These are phyloP conservation scores for Hydrozoanthus gracilis DNA, from an alignment of 92 coral and sea anemone genomes.

Conservation along the genomic window DNA sequence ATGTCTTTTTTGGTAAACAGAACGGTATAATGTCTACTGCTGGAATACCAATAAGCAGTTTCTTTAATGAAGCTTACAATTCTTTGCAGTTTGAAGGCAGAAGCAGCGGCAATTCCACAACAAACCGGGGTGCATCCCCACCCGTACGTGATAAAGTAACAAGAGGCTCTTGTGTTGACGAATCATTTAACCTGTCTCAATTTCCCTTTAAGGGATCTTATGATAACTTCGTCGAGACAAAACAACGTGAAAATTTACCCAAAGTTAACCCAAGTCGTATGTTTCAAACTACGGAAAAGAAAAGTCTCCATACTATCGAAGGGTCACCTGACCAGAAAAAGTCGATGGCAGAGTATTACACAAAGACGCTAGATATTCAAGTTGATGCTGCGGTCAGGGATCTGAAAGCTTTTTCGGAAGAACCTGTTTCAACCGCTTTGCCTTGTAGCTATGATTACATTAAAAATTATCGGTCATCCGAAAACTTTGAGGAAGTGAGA, in stretches of 20 bases:
- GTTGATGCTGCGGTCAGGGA: slow-evolving; percentile 66
- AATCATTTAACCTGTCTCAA: not conserved
- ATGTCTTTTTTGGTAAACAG: not conserved
- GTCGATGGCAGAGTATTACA: slow-evolving; percentile 37
- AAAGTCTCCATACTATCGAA: slow-evolving; percentile 11
- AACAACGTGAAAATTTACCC: not conserved
- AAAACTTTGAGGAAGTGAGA: slow-evolving; percentile 53
- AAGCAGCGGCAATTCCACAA: not conserved
- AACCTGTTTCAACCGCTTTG: slow-evolving; percentile 36
- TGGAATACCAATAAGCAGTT: slow-evolving; percentile 24
- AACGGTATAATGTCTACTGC: not conserved
- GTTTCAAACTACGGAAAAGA: slow-evolving; percentile 61
- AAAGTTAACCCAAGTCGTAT: slow-evolving; percentile 36
- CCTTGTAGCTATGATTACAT: slow-evolving; percentile 61
- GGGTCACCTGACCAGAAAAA: not conserved
- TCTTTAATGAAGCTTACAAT: slow-evolving; percentile 18
- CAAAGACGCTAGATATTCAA: slow-evolving; percentile 56
- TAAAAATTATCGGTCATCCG: slow-evolving; percentile 65
- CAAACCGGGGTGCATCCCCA: not conserved
- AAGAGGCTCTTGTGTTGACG: not conserved
- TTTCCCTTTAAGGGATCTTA: slow-evolving; percentile 6
- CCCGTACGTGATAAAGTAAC: slow-evolving; percentile 15
- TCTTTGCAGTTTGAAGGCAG: not conserved
- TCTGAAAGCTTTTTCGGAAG: not conserved
- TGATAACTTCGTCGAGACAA: not conserved